A percentile compares a stretch with the other conserved stretches of the same genome.
Evolutionary conservation across 2,888 invertebrate genomes (phyloP).

Genomic region (Villa cingulata): DNA sequence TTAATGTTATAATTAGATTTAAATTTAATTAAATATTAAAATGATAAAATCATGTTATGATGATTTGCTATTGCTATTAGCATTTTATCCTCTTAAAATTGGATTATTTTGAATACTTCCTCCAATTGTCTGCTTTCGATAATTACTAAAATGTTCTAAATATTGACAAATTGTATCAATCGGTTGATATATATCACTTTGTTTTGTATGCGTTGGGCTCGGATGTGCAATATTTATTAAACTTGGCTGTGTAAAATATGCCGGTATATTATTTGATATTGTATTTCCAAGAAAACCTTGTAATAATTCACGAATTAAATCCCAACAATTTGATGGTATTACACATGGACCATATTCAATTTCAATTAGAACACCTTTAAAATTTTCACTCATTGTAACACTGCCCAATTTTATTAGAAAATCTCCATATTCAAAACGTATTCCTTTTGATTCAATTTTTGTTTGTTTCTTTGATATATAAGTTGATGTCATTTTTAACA

Average conservation of each 20-base stretch:
- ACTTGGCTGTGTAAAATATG: conserved; percentile 38
- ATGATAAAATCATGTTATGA: too few relatives aligned
- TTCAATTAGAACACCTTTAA: conserved; percentile 87
- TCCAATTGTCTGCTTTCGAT: conserved; percentile 55
- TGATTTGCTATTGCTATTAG: too few relatives aligned
- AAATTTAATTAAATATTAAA: too few relatives aligned
- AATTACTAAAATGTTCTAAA: conserved; percentile 81
- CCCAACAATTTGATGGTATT: conserved; percentile 80
- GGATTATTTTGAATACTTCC: conserved; percentile 12
- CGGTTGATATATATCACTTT: conserved; percentile 78
- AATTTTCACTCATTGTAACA: conserved; percentile 82
- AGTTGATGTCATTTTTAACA: conserved; percentile 76
- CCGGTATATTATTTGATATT: conserved; percentile 58
- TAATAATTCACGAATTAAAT: conserved; percentile 77
- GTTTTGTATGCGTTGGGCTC: conserved; percentile 39
- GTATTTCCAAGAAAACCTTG: conserved; percentile 76
- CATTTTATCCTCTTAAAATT: not conserved
- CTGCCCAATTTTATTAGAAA: conserved; percentile 88
- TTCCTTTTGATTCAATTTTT: conserved; percentile 77
- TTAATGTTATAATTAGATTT: too few relatives aligned
- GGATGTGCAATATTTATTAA: conserved; percentile 29
- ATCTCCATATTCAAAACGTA: conserved; percentile 75
- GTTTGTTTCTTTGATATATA: conserved; percentile 83
- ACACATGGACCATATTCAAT: conserved; percentile 87
- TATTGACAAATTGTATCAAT: conserved; percentile 90